Conservation (phyloP, 2,113 vertebrate genomes). For the Leucosticte australis region DNA sequence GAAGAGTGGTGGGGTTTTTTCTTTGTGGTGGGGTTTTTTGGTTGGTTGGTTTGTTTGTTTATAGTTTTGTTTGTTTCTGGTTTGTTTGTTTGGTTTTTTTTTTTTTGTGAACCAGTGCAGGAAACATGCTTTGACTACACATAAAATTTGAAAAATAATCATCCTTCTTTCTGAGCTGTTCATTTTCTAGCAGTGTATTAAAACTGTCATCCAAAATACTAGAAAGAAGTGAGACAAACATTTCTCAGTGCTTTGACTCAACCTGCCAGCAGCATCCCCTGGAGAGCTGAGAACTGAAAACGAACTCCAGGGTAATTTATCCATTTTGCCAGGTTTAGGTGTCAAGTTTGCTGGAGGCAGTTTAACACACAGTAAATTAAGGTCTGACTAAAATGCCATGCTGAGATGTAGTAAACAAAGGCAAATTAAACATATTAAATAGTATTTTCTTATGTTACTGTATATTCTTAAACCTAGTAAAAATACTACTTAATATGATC, state of each 20-base stretch:
- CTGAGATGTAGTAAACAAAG: not conserved
- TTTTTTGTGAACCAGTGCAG: not conserved
- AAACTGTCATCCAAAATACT: not conserved
- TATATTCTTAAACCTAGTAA: not conserved
- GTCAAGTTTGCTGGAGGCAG: not conserved
- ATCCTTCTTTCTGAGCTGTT: not conserved
- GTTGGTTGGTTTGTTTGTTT: not conserved
- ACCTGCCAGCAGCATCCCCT: not conserved
- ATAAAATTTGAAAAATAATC: not conserved
- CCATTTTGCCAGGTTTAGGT: slow-evolving; percentile 1
- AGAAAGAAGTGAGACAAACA: not conserved
- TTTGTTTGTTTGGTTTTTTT: not conserved
- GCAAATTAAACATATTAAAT: not conserved
- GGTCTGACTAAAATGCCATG: not conserved
- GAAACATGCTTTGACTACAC: not conserved
- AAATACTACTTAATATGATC: not conserved
- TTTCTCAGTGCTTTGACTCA: not conserved
- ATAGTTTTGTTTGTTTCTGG: not conserved
- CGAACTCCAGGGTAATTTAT: not conserved
- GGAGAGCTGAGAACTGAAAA: not conserved
- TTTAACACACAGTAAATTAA: not conserved
- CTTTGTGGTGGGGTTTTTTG: not conserved
- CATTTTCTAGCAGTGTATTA: not conserved
- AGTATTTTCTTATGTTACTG: not conserved
- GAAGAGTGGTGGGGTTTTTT: not conserved